Conservation (phyloP, 1,140 invertebrate species). For the Lucilia sericata region DNA sequence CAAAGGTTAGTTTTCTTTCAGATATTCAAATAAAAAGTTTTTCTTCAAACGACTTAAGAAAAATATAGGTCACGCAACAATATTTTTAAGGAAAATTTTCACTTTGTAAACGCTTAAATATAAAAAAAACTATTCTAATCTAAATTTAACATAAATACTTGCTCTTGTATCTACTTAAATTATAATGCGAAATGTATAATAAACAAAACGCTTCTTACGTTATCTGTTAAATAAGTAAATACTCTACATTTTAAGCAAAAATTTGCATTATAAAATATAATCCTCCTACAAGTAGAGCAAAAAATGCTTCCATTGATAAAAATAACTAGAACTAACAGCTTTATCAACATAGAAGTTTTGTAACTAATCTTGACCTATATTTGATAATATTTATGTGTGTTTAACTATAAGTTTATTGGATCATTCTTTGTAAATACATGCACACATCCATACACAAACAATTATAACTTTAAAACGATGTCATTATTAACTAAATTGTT, state of each 20-base stretch:
- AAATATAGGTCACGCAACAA: no score
- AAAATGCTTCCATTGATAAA: no score
- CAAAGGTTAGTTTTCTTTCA: conserved; percentile 69
- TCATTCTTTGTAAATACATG: conserved; percentile 44
- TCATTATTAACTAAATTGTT: neutral
- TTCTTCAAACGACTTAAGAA: no score
- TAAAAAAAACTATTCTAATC: no score
- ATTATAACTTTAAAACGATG: no score
- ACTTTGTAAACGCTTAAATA: no score
- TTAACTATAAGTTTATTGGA: neutral
- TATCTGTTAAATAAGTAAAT: neutral
- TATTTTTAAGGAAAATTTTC: no score
- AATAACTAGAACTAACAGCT: neutral
- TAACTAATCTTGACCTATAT: conserved; percentile 2
- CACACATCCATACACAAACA: neutral
- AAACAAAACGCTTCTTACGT: neutral
- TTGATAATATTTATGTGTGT: neutral
- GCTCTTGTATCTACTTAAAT: no score
- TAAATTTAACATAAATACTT: no score
- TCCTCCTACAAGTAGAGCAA: neutral
- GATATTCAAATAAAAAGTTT: no score
- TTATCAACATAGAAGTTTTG: neutral
- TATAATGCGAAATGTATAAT: neutral
- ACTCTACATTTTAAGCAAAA: no score
- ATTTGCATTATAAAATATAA: neutral